Conservation (phyloP, 2,113 vertebrate species). For the Rissa tridactyla region DNA sequence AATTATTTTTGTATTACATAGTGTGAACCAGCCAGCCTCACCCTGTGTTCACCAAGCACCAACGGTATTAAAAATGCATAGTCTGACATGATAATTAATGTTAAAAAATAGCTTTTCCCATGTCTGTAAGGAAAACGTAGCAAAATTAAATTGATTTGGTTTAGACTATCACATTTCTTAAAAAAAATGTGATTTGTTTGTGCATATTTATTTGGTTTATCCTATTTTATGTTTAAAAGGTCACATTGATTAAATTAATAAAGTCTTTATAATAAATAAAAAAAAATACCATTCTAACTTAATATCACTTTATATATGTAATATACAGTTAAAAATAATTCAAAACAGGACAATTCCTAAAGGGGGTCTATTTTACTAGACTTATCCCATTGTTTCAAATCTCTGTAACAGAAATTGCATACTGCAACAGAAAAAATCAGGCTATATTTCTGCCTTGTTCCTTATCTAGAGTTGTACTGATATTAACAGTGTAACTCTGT, state of each 20-base stretch:
- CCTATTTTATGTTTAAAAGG: neutral
- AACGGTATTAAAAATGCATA: neutral
- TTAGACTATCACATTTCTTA: neutral
- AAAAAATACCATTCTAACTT: neutral
- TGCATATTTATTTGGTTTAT: neutral
- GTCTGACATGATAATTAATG: neutral
- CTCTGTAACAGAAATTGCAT: neutral
- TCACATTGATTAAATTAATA: neutral
- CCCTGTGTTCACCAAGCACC: neutral
- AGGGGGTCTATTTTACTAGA: neutral
- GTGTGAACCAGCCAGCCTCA: neutral
- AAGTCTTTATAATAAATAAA: neutral
- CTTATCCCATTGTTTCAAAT: neutral
- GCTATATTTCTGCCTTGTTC: neutral
- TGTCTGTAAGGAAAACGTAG: neutral
- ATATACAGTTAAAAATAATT: neutral
- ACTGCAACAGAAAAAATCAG: neutral
- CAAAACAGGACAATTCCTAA: neutral
- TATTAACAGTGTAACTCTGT: neutral
- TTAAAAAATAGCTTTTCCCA: neutral
- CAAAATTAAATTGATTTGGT: neutral
- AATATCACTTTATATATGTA: neutral
- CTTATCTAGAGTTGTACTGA: neutral
- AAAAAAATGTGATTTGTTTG: neutral
- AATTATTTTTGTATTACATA: neutral